Evolutionary conservation across 2,113 vertebrate species (phyloP), one percentile per base, ranked within the genome.

Genomic region (Melanostigma gelatinosum): DNA sequence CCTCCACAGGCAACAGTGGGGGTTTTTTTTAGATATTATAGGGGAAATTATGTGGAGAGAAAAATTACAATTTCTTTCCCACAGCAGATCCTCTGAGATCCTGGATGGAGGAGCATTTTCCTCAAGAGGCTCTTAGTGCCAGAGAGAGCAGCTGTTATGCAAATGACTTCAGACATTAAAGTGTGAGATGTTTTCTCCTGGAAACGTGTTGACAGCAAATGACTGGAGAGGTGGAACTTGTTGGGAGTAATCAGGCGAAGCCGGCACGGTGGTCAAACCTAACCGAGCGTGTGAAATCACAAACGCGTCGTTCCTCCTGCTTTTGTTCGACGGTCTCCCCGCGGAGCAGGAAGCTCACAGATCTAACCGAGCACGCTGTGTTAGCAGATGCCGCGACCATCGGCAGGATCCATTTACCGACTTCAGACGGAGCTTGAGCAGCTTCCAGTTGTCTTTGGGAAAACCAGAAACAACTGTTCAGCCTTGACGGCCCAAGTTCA

Each of bases 241-340:
- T 89, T 73, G 88, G 77, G 78, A 84, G 66, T 83, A 88, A 91
- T 91, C 87, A 84, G 79, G 85, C 87, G 65, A 44, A 72, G 72
- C 62, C 79, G 82, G 78, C 85, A 78, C 52, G 85, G 38, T 74
- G 90, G 86, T 86, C 86, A 71, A 80, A 88, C 67, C 63, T 76
- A 87, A 85, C 82, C 3, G 83, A 86, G 88, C 88, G 6, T 84
- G 87, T 77, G n/a, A 69, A 90, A 89, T 69, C 38, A 71, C 58
- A 3, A 22, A 48, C 48, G 46, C 3, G 27, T 13, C n/a, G 63
- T 24, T 57, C 46, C n/a, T 69, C 24, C 65, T 36, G 60, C 70
- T 58, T 83, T 66, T 85, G 79, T 79, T 80, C 52, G 1, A 57
- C 74, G 2, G 78, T 22, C 27, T 83, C 82, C 77, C 79, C 16